Conservation (phyloP, 2,113 vertebrate species). For the Muntiacus reevesi region DNA sequence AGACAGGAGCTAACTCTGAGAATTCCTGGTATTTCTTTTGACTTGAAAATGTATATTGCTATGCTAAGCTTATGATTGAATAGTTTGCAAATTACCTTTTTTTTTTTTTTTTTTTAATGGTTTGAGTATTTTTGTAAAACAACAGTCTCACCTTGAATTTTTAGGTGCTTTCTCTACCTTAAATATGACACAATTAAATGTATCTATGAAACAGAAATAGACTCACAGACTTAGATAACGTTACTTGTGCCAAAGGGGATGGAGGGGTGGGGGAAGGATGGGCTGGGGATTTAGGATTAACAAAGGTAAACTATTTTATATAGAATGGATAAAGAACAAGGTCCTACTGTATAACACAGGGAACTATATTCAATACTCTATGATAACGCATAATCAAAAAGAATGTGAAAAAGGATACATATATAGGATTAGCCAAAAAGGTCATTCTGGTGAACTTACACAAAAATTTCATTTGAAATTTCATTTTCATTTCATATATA, state of each 20-base stretch:
- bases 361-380: neutral
- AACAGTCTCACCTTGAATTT: slow-evolving; percentile 35
- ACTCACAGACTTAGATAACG: neutral
- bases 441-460: neutral
- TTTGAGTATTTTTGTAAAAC: slow-evolving; percentile 58
- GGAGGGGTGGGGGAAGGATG: neutral
- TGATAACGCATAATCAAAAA: neutral
- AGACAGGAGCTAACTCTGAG: slow-evolving; percentile 29
- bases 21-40: slow-evolving; percentile 41
- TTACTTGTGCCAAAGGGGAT: neutral
- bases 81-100: slow-evolving; percentile 70
- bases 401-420: neutral
- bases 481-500: too few relatives aligned
- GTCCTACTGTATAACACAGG: neutral
- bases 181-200: neutral
- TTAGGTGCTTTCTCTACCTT: slow-evolving; percentile 51
- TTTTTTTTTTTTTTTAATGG: slow-evolving; percentile 48
- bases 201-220: neutral
- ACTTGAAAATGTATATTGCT: slow-evolving; percentile 22
- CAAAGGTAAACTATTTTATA: neutral
- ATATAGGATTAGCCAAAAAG: neutral
- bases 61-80: slow-evolving; percentile 52
- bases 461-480: neutral
- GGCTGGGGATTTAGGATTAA: neutral
- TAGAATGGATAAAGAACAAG: neutral